phyloP scores from a whole-genome alignment of 2,888 invertebrate species.

The Acanthoscelides obtectus region DNA sequence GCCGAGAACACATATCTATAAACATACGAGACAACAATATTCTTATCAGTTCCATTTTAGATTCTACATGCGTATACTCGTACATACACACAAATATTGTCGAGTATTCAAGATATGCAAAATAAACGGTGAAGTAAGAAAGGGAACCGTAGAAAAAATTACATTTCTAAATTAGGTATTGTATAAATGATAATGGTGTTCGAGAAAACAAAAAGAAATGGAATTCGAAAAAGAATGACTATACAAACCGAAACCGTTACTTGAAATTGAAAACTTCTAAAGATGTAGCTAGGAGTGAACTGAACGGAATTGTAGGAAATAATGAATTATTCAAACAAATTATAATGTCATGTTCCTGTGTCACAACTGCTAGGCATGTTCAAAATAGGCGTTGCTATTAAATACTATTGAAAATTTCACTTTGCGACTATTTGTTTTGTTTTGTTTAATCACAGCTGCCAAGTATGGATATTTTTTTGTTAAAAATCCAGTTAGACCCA shows the following conservation, averaged over 20 bases:
- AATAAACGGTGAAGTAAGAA: neutral
- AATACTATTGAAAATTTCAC: neutral
- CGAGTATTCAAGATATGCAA: neutral
- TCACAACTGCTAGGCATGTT: neutral
- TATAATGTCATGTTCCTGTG: neutral
- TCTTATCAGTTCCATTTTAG: no score
- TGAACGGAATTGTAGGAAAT: neutral
- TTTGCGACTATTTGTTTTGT: neutral
- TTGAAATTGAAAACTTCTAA: neutral
- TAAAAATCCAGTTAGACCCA: neutral
- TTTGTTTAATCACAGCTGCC: neutral
- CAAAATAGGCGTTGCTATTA: neutral
- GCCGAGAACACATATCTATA: no score
- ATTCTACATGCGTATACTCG: neutral
- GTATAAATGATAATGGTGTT: neutral
- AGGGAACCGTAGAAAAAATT: neutral
- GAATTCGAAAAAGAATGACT: neutral
- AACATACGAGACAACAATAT: no score
- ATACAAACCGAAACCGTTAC: neutral
- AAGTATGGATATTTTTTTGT: neutral
- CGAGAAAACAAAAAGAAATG: neutral
- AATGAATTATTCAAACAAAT: neutral
- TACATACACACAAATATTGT: neutral
- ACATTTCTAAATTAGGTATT: neutral
- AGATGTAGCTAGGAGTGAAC: neutral